phyloP scores from a whole-genome alignment of 1,140 invertebrate genomes.

The Homarus americanus region DNA sequence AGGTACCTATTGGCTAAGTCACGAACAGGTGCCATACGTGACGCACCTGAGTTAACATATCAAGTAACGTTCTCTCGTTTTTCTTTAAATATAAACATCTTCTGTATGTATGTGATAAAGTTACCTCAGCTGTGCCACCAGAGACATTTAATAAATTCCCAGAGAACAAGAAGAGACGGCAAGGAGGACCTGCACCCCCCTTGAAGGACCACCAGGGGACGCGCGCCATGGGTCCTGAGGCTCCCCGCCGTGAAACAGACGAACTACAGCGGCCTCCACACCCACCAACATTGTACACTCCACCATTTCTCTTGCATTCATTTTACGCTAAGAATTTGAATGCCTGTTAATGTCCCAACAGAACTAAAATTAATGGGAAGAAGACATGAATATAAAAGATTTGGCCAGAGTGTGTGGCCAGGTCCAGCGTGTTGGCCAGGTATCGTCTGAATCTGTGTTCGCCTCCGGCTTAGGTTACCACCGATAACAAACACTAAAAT shows the following conservation, averaged over 20 bases:
- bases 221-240: constrained; percentile 33
- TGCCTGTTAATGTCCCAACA: constrained; percentile 36
- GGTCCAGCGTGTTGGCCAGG: constrained; percentile 9
- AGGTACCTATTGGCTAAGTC: background rate
- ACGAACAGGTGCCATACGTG: background rate
- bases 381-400: constrained; percentile 47
- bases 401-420: background rate
- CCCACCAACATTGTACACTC: constrained; percentile 49
- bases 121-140: background rate
- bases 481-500: constrained; percentile 68
- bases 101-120: background rate
- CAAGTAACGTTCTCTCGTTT: background rate
- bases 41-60: background rate
- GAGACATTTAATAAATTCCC: background rate
- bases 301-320: constrained; percentile 46
- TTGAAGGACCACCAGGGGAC: constrained; percentile 45
- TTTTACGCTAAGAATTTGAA: constrained; percentile 54
- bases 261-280: constrained; percentile 61
- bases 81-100: background rate
- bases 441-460: constrained; percentile 50
- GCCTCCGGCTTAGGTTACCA: constrained; percentile 41
- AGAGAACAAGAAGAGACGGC: background rate
- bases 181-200: background rate
- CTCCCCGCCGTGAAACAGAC: constrained; percentile 60
- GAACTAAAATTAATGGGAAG: constrained; percentile 50